Percentiles rank a stretch among this genome's conserved stretches.
phyloP scores from a whole-genome alignment of 2,113 vertebrate genomes.

The Prunella himalayana region DNA sequence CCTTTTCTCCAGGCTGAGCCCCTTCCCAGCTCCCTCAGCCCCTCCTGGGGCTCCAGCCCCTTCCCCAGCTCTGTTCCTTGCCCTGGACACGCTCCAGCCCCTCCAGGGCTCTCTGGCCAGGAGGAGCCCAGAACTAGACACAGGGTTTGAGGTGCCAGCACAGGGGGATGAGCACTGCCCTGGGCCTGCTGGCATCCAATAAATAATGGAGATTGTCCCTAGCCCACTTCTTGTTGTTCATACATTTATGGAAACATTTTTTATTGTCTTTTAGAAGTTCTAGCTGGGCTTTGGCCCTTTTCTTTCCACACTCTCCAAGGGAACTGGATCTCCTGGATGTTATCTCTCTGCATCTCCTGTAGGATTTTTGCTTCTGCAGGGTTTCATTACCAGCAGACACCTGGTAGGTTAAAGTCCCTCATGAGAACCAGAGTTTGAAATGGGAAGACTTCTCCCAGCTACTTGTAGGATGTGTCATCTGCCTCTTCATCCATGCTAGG shows the following conservation, averaged over 20 bases:
- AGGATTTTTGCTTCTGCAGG: not conserved
- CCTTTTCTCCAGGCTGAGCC: not conserved
- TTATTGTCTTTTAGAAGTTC: not conserved
- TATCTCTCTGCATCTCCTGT: not conserved
- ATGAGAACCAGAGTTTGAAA: not conserved
- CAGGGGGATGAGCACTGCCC: not conserved
- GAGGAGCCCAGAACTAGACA: not conserved
- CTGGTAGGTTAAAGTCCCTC: not conserved
- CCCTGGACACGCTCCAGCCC: not conserved
- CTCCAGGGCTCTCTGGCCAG: not conserved
- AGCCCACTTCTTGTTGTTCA: not conserved
- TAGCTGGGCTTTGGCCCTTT: not conserved
- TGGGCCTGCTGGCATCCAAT: not conserved
- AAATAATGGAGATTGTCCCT: not conserved
- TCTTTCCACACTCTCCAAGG: not conserved
- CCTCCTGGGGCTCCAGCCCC: not conserved
- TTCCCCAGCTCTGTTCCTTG: not conserved
- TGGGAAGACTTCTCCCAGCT: not conserved
- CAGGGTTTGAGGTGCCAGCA: not conserved
- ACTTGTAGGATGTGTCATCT: not conserved
- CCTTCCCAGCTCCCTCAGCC: not conserved
- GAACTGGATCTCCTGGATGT: not conserved
- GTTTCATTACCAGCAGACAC: not conserved
- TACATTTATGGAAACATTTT: not conserved
- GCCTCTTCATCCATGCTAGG: rapidly evolving